Conservation (phyloP, 2,113 vertebrate species). For the Podarcis cretensis region DNA sequence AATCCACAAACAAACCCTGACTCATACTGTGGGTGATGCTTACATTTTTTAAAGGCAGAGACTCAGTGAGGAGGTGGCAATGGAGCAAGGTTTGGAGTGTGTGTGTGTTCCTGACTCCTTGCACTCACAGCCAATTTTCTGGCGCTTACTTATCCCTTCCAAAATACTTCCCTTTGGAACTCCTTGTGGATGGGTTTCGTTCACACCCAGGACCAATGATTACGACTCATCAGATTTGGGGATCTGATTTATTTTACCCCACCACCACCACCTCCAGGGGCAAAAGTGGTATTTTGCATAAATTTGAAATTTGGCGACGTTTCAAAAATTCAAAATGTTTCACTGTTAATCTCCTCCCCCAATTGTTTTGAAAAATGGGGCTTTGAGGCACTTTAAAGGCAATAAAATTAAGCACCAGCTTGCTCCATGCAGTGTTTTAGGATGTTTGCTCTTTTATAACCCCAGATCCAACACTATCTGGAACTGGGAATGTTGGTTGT, state of each 20-base stretch:
- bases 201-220: neutral
- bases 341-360: neutral
- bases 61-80: neutral
- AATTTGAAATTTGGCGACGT: neutral
- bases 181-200: neutral
- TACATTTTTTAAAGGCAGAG: neutral
- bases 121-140: neutral
- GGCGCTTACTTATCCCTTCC: neutral
- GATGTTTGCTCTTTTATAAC: neutral
- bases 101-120: neutral
- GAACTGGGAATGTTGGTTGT: neutral
- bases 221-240: no score
- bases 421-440: neutral
- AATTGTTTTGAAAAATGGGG: neutral
- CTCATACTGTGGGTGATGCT: conserved; percentile 7
- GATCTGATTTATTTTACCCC: no score
- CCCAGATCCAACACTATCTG: neutral
- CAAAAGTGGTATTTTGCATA: neutral
- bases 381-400: neutral
- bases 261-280: no score
- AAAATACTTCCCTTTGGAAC: neutral
- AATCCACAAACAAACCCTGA: conserved; percentile 25
- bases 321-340: neutral
- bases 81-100: neutral
- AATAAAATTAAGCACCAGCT: neutral